Base-by-base conservation (phyloP, 1,140 invertebrate genomes). In the Zaprionus lachaisei region DNA sequence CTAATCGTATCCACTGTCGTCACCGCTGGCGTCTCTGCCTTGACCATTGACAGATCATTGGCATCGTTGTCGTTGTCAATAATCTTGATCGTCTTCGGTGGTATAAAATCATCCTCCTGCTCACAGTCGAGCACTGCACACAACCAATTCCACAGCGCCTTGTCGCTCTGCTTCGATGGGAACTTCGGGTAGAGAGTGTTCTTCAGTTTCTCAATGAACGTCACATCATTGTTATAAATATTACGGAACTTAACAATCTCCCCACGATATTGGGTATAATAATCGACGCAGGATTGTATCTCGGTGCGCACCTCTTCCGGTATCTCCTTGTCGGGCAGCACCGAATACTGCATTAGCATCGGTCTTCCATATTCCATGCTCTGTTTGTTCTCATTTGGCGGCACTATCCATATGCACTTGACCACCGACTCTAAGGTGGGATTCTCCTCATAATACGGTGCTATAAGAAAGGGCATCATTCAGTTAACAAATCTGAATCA, bases 371-470 rank as follows among this genome's bases (percentile, higher is more conserved):
- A 98, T 92, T 99, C 98, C 63, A 84, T 76, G 38, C 96, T 95
- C 4, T 97, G 97, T 82, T 96, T 95, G 83, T 97, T 96, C 94
- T 99, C 98, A 37, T 97, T 96, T 15, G 98, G 98, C 20, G 98
- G 98, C 93, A 98, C 96, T 2, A 98, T 98, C 98, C 98, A 99
- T 92, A 97, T 99, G 64, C 97, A 96, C 62, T 97, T 96, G 44
- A 98, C 95, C 68, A 96, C 95, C 2, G 97, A 97, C 83, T 97
- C 96, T 68, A 96, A 93, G 26, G 96, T 96, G 55, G 95, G 95
- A 80, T 95, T 96, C 85, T 96, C 96, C 57, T 95, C 95, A 92
- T 97, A 96, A 89, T 98, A 98, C 5, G 97, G 97, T 49, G 98
- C 97, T 98, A 91, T 63, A 95, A 95, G 76, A 75, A 63, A 15